These are phyloP conservation scores for Pituophis catenifer DNA, from an alignment of 2,113 vertebrate genomes.

Conservation along the genomic window DNA sequence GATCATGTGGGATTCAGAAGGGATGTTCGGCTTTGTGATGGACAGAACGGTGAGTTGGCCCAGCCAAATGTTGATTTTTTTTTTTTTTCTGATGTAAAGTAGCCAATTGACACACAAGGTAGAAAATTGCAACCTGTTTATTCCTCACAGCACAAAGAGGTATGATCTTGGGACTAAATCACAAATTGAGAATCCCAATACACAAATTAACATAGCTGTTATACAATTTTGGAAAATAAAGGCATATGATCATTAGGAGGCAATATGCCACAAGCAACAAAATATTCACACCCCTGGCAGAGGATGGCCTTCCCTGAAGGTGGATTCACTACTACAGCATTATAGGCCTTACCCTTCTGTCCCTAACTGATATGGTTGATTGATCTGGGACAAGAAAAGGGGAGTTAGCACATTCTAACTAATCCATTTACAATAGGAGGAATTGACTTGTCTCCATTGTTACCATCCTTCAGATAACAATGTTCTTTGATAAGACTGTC, in stretches of 20 bases:
- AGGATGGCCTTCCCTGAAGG: not conserved
- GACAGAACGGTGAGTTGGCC: not conserved
- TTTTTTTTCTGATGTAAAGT: not conserved
- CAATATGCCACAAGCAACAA: not conserved
- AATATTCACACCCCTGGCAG: not conserved
- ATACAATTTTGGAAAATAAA: not conserved
- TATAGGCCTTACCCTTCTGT: not conserved
- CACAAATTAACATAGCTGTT: not conserved
- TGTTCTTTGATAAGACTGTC: not conserved
- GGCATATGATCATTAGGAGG: not conserved
- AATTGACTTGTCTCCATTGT: not conserved
- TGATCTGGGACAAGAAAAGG: not conserved
- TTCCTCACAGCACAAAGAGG: not conserved
- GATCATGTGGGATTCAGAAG: not conserved
- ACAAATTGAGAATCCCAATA: not conserved
- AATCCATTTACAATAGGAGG: not conserved
- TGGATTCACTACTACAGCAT: not conserved
- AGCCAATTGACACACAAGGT: not conserved
- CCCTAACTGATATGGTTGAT: not conserved
- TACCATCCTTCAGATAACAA: not conserved
- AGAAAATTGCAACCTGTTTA: not conserved
- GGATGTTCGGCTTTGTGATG: not conserved
- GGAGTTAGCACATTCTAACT: not conserved
- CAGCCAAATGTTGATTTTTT: not conserved
- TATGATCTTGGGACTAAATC: not conserved